Base-by-base conservation (phyloP, 1,140 invertebrate genomes). In the Ladona fulva region DNA sequence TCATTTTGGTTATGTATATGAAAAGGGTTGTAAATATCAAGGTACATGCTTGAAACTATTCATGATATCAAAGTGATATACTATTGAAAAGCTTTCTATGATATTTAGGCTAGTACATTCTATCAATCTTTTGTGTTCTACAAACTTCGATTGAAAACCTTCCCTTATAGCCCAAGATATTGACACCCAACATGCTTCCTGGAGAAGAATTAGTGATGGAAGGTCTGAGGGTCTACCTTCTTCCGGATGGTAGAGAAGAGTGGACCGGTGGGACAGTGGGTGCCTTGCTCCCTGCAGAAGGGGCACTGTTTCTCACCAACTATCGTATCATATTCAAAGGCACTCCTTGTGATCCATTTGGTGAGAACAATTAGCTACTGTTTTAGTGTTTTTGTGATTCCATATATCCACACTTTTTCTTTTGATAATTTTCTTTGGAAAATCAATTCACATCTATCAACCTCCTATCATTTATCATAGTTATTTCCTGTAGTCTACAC, bases 301-400 rank as follows among this genome's bases (percentile, higher is more conserved):
- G 97, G 25, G 97, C 97, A 0, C 90, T 99, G 22, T 99, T 99
- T 84, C 90, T 99, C 77, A 98, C 97, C 22, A 99, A 98, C 86
- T 99, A 99, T 87, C 88, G 97, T 74, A 90, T 96, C 25, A 89
- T 96, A 14, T 98, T 98, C 85, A 96, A 96, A 85, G 83, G 82
- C 37, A 85, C 84, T 81, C 97, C 97, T 0, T 94, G 94, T 82
- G 97, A 99, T 89, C 95, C 95, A 14, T 94, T 95, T 82, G 93
- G 93, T 95, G 86, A 86, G 85, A 82, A 44, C 1, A 8, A 37
- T 37, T 37, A 37, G 29, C 29, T 37, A 1, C 29, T 37, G 1
- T 8, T n/a, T n/a, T n/a, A n/a, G n/a, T 37, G 29, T 37, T 37
- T 37, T 37, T 37, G 1, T 37, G 29, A n/a, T 37, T 37, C 29